A percentile compares a stretch with the other conserved stretches of the same genome.
phyloP scores from a whole-genome alignment of 2,113 vertebrate genomes.

The Prinia subflava region DNA sequence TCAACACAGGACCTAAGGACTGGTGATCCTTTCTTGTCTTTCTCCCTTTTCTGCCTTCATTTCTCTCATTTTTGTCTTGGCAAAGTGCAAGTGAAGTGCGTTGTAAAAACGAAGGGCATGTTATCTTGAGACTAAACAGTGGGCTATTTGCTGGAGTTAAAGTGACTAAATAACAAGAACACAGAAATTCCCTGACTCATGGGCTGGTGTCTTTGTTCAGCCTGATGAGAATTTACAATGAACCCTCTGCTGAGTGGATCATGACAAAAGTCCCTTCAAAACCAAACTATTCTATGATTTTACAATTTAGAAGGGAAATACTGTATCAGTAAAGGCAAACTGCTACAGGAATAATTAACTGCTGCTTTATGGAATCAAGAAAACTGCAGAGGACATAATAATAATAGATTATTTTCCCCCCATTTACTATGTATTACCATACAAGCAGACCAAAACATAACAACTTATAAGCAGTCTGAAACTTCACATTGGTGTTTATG shows the following conservation, averaged over 20 bases:
- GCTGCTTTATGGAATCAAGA: background rate
- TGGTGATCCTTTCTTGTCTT: background rate
- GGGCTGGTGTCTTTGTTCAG: background rate
- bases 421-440: background rate
- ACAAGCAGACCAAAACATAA: background rate
- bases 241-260: background rate
- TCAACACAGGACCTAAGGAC: no score
- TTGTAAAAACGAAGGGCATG: background rate
- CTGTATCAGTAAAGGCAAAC: background rate
- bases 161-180: rapidly evolving
- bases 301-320: background rate
- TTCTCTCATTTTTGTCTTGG: background rate
- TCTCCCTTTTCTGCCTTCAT: background rate
- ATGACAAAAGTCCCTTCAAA: background rate
- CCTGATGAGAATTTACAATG: background rate
- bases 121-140: background rate
- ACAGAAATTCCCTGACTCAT: background rate
- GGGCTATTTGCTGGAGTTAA: background rate
- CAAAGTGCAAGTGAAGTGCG: background rate
- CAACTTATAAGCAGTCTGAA: background rate
- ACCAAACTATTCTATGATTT: background rate
- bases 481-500: background rate
- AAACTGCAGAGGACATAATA: background rate
- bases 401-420: rapidly evolving
- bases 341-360: background rate